Evolutionary conservation across 2,888 invertebrate genomes (phyloP).

Genomic region (Temnothorax unifasciatus): DNA sequence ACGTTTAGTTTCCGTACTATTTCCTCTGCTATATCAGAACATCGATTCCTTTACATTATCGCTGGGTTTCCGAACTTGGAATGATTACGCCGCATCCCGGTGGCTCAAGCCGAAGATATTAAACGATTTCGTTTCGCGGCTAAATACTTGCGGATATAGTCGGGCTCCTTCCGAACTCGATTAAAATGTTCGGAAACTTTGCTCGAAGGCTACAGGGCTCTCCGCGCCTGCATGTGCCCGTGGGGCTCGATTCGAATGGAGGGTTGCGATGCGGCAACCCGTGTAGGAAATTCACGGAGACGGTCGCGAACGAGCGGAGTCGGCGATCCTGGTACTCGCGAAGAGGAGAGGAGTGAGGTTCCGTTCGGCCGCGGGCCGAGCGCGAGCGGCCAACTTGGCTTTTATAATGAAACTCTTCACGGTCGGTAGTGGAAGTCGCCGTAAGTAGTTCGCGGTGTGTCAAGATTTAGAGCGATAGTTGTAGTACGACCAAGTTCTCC

Average conservation of each 20-base stretch:
- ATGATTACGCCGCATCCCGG: constrained; percentile 27
- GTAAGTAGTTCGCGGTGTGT: constrained; percentile 69
- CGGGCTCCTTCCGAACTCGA: constrained; percentile 45
- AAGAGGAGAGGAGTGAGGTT: constrained; percentile 13
- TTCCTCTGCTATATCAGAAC: constrained; percentile 16
- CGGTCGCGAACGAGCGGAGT: constrained; percentile 34
- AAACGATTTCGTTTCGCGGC: constrained; percentile 50
- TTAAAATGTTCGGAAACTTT: constrained; percentile 55
- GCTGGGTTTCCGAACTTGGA: constrained; percentile 28
- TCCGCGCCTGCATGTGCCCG: not conserved
- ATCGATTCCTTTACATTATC: constrained; percentile 30
- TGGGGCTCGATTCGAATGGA: constrained; percentile 15
- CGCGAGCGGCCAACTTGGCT: constrained; percentile 72
- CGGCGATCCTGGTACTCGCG: constrained; percentile 1
- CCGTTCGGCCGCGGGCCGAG: constrained; percentile 30
- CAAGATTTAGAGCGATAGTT: constrained; percentile 80
- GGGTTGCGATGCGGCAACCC: constrained; percentile 33
- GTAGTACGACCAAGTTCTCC: constrained; percentile 73
- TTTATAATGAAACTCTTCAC: constrained; percentile 77
- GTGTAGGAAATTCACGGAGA: constrained; percentile 58
- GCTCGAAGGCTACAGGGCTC: constrained; percentile 39
- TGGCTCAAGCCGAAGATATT: constrained; percentile 47
- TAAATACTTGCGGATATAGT: constrained; percentile 45
- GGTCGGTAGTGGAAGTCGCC: constrained; percentile 60
- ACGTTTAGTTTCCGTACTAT: constrained; percentile 10